Base-by-base conservation (phyloP, 2,113 vertebrate species). In the Brachionichthys hirsutus region DNA sequence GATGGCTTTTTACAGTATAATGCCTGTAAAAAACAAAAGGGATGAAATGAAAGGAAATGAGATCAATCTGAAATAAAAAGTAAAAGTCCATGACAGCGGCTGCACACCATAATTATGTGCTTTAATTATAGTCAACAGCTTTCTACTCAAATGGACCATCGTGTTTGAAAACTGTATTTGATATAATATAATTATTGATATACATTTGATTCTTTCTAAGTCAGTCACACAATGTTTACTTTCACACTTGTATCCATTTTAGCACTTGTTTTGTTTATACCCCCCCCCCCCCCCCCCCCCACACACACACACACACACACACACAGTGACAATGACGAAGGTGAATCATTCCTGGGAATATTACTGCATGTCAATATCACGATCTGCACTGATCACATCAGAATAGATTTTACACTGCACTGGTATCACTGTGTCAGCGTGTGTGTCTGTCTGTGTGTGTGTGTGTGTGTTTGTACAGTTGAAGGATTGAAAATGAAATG, bases 351-450 rank as follows among this genome's bases (percentile, higher is more conserved):
- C 61, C 73, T 57, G 66, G 77, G 60, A 81, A 78, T 83, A 78
- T 84, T 75, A 54, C 54, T 74, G 78, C 63, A 74, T 85, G 78
- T 83, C 83, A 80, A 87, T 84, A 81, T 42, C 40, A 42, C 12
- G 24, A 82, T 67, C 73, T 67, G 52, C 57, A 53, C 78, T 85
- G 85, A 88, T 87, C 81, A 76, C 73, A 88, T 88, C 81, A 88
- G 69, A 70, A 88, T 85, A 66, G 86, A 88, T 86, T 86, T 86
- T 79, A 78, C 73, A 70, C 64, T n/a, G 16, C 62, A 38, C 42
- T 55, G 65, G 67, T 42, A 18, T 83, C 68, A 60, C 49, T 67
- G 55, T 73, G 74, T 76, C 64, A 66, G 69, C 3, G n/a, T 49
- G 59, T 38, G 53, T 67, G 53, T 52, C 47, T 46, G 48, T 30